Conservation (phyloP, 2,888 invertebrate species). For the Vesta saturnalis region DNA sequence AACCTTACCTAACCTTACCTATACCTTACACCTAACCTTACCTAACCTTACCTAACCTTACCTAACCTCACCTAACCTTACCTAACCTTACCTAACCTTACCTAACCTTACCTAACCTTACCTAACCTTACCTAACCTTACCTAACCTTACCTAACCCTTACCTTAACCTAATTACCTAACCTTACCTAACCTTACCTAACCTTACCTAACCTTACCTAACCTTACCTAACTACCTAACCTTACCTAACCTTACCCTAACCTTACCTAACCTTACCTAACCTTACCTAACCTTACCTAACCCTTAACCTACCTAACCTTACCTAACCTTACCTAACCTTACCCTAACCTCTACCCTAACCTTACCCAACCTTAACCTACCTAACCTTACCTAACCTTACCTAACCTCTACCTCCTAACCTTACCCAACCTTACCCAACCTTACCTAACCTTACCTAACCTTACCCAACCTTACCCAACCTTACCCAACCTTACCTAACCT, state of each 20-base stretch:
- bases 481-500: constrained; percentile 40
- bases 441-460: constrained; percentile 29
- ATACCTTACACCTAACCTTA: constrained; percentile 32
- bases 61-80: constrained; percentile 37
- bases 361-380: constrained; percentile 25
- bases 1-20: constrained; percentile 41
- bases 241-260: constrained; percentile 42
- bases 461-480: constrained; percentile 32
- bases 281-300: constrained; percentile 42
- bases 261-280: constrained; percentile 41
- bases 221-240: constrained; percentile 42
- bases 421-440: constrained; percentile 32
- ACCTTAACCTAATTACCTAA: constrained; percentile 39
- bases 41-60: constrained; percentile 40
- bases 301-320: constrained; percentile 41
- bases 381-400: constrained; percentile 37
- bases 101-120: constrained; percentile 41
- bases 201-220: constrained; percentile 41
- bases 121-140: constrained; percentile 39
- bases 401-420: constrained; percentile 19
- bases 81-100: constrained; percentile 41
- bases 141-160: constrained; percentile 34
- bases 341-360: constrained; percentile 39
- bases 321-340: constrained; percentile 37
- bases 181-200: constrained; percentile 41